Evolutionary conservation across 1,140 invertebrate species (phyloP).

Genomic region (Capitella teleta): DNA sequence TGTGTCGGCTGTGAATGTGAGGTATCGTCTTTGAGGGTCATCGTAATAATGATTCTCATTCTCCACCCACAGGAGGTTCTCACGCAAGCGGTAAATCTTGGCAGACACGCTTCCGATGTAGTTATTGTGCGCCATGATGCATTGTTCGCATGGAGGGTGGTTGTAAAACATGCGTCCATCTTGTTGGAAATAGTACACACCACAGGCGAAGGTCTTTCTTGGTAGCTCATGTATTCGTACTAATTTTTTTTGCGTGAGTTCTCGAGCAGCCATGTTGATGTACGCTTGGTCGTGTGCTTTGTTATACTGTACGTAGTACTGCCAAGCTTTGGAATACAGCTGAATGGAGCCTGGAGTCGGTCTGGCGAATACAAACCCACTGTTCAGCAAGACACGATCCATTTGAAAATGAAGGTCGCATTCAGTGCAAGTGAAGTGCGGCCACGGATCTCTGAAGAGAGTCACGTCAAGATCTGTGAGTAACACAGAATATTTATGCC

Average conservation of each 20-base stretch:
- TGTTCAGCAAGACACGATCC: constrained; percentile 10
- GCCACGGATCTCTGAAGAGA: constrained; percentile 11
- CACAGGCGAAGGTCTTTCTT: constrained; percentile 7
- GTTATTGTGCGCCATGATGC: constrained; percentile 14
- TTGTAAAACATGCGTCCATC: constrained; percentile 11
- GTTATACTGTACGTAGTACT: constrained; percentile 7
- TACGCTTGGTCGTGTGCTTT: constrained; percentile 12
- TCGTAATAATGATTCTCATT: constrained; percentile 10
- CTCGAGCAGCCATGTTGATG: constrained; percentile 7
- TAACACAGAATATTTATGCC: neutral
- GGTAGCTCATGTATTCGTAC: constrained; percentile 1
- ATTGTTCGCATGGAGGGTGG: constrained; percentile 9
- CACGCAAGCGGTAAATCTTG: constrained; percentile 11
- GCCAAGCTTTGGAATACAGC: constrained; percentile 9
- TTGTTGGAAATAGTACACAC: constrained; percentile 12
- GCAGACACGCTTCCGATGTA: constrained; percentile 10
- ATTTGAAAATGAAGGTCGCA: constrained; percentile 12
- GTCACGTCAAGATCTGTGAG: constrained; percentile 11
- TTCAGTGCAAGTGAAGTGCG: constrained; percentile 3
- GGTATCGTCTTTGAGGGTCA: neutral
- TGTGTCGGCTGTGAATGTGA: constrained; percentile 9
- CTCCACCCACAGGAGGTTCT: constrained; percentile 12
- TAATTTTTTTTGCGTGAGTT: neutral
- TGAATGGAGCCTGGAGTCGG: neutral
- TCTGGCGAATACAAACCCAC: constrained; percentile 9